Percentiles rank a stretch among this genome's conserved stretches.
These are phyloP conservation scores for Bucco capensis DNA, from an alignment of 2,113 vertebrate species.

Conservation along the genomic window DNA sequence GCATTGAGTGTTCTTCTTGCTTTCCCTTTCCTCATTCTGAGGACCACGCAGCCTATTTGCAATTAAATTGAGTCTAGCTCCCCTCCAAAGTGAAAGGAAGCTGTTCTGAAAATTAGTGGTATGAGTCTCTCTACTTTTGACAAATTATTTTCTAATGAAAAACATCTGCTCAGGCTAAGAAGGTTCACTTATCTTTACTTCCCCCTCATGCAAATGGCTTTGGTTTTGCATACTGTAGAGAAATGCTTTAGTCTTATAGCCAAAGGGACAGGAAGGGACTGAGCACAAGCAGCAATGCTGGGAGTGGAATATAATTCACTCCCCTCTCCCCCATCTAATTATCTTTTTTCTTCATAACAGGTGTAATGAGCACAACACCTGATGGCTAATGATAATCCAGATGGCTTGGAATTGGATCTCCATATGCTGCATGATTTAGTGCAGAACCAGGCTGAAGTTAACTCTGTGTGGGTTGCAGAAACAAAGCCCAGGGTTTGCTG, in stretches of 20 bases:
- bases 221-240: not conserved
- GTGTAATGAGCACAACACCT: conserved; percentile 49
- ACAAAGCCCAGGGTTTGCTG: not conserved
- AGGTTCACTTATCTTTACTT: conserved; percentile 17
- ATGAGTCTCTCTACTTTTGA: conserved; percentile 46
- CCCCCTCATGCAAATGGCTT: not conserved
- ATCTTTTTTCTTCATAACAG: conserved; percentile 34
- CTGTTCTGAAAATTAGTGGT: conserved; percentile 47
- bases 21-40: not conserved
- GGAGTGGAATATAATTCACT: not conserved
- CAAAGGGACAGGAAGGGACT: not conserved
- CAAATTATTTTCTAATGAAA: conserved; percentile 64
- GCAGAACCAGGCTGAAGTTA: not conserved
- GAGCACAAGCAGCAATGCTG: not conserved
- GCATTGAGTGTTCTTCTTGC: not conserved
- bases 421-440: conserved; percentile 15
- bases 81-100: conserved; percentile 38
- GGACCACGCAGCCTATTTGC: conserved; percentile 22
- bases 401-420: conserved; percentile 41
- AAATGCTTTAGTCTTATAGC: not conserved
- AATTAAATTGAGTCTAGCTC: conserved; percentile 64
- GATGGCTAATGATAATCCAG: conserved; percentile 60
- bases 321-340: not conserved
- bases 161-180: conserved; percentile 48
- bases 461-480: not conserved